Evolutionary conservation across 2,113 vertebrate species (phyloP).

Genomic region (Lichenostomus cassidix): DNA sequence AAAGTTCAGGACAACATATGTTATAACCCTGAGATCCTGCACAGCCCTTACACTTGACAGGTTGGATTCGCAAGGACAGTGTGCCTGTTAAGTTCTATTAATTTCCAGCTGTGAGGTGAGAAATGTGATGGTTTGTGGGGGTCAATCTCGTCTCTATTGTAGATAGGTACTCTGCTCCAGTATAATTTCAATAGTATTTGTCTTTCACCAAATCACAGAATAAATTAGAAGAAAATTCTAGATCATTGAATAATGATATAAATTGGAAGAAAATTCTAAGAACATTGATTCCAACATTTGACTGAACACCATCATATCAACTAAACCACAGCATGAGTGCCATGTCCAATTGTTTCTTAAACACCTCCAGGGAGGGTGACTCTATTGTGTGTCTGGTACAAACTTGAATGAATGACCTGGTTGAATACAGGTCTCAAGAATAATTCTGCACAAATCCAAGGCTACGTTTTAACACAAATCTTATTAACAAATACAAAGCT

Average conservation of each 20-base stretch:
- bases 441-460: neutral
- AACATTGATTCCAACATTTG: neutral
- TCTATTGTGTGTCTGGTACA: neutral
- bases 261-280: neutral
- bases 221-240: no score
- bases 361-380: neutral
- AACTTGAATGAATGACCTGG: neutral
- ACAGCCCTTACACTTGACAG: neutral
- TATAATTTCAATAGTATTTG: neutral
- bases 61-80: neutral
- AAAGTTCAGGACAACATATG: neutral
- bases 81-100: neutral
- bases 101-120: neutral
- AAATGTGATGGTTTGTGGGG: neutral
- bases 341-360: neutral
- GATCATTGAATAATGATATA: no score
- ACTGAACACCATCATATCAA: no score
- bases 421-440: neutral
- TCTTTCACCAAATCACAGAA: neutral
- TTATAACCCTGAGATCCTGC: neutral
- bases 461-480: neutral
- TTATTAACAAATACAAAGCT: neutral
- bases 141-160: neutral
- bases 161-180: neutral
- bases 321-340: neutral